These are phyloP conservation scores for Geopemphigus sp. DNA, from an alignment of 1,140 invertebrate species.

Conservation along the genomic window DNA sequence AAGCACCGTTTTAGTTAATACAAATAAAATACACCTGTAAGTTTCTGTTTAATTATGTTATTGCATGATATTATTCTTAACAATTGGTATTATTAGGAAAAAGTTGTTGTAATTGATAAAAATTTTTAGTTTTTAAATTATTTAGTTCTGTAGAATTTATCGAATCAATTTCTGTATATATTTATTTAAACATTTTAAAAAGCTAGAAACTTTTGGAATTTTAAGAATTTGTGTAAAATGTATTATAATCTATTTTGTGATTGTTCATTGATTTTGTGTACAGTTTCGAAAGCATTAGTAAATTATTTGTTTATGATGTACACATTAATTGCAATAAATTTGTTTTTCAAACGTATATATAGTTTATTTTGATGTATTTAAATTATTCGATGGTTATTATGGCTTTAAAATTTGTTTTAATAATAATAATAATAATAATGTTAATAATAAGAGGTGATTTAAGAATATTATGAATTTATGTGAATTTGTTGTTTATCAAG, in stretches of 20 bases:
- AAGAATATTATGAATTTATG: background rate
- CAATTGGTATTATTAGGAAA: background rate
- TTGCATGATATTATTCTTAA: constrained; percentile 1
- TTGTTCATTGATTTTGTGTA: background rate
- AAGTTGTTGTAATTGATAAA: background rate
- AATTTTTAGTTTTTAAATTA: background rate
- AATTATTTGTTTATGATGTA: no score
- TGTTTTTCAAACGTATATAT: no score
- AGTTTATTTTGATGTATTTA: no score
- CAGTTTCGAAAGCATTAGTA: background rate
- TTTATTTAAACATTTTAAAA: no score
- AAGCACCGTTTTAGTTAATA: background rate
- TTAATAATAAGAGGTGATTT: no score
- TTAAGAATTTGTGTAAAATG: background rate
- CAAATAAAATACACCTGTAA: constrained; percentile 17
- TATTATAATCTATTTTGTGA: background rate
- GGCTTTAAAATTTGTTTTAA: no score
- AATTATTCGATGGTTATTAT: no score
- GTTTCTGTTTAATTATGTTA: background rate
- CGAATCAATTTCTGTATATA: no score
- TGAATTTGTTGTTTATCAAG: background rate
- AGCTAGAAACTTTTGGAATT: background rate
- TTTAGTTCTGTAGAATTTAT: no score
- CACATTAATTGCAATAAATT: no score
- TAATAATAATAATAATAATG: no score